Conservation (phyloP, 2,797 vertebrate species). For the Melanotaenia pygmaea region DNA sequence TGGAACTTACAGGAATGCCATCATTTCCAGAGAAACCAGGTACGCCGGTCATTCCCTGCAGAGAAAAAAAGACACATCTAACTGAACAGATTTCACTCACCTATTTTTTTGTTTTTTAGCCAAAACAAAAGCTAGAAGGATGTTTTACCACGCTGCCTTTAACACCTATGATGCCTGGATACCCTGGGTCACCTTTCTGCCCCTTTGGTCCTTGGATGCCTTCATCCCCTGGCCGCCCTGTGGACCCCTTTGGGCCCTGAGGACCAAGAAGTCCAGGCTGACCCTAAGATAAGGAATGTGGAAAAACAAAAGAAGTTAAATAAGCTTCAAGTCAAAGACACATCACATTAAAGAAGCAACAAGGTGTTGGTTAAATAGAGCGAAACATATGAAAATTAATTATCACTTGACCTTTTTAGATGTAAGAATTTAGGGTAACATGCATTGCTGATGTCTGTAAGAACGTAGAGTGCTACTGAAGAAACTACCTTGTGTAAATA, state of each 20-base stretch:
- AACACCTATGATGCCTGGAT: slow-evolving; percentile 84
- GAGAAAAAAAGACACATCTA: slow-evolving; percentile 22
- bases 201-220: slow-evolving; percentile 92
- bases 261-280: slow-evolving; percentile 87
- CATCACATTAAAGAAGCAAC: neutral
- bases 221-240: slow-evolving; percentile 85
- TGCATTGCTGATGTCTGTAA: neutral
- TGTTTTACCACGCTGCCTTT: slow-evolving; percentile 90
- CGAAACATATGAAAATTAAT: neutral
- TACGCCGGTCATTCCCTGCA: slow-evolving; percentile 90
- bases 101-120: neutral
- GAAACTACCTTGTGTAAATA: slow-evolving; percentile 26
- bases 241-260: slow-evolving; percentile 88
- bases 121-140: neutral
- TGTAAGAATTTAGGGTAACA: neutral
- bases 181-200: slow-evolving; percentile 89
- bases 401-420: neutral
- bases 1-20: slow-evolving; percentile 92
- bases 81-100: neutral
- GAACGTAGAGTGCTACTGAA: neutral
- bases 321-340: neutral
- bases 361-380: neutral
- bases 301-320: neutral
- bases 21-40: slow-evolving; percentile 92
- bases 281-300: slow-evolving; percentile 80